Evolutionary conservation across 2,797 vertebrate genomes (phyloP).

Genomic region (Atherinosoma microstoma): DNA sequence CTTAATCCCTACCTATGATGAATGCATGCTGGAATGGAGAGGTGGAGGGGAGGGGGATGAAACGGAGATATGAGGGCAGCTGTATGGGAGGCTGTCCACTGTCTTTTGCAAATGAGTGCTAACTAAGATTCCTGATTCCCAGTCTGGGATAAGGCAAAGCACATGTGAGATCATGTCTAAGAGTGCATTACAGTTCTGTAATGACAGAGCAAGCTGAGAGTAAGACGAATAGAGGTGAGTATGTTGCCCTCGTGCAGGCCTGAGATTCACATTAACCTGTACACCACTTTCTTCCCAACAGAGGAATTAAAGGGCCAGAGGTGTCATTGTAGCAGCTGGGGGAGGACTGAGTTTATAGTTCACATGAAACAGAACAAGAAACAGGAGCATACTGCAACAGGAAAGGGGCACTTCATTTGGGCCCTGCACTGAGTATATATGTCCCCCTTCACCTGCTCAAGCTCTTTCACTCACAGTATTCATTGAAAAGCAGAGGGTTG

Average conservation of each 20-base stretch:
- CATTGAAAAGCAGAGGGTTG: conserved; percentile 52
- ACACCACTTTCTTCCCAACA: conserved; percentile 69
- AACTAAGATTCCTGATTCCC: conserved; percentile 67
- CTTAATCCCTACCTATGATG: conserved; percentile 98
- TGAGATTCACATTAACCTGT: conserved; percentile 75
- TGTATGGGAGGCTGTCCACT: conserved; percentile 75
- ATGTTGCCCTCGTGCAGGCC: conserved; percentile 47
- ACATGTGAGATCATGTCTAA: conserved; percentile 61
- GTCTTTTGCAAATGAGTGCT: conserved; percentile 67
- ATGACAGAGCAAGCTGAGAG: conserved; percentile 47
- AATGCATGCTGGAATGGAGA: conserved; percentile 87
- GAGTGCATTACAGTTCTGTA: conserved; percentile 38
- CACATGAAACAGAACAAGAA: conserved; percentile 39
- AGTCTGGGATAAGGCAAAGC: conserved; percentile 58
- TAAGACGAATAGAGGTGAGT: conserved; percentile 58
- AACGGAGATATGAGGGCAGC: conserved; percentile 79
- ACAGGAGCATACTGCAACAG: conserved; percentile 25
- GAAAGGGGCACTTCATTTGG: conserved; percentile 54
- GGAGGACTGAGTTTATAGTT: conserved; percentile 52
- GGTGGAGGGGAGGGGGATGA: conserved; percentile 65
- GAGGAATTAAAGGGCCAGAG: conserved; percentile 73
- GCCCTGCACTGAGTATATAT: conserved; percentile 47
- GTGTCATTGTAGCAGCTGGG: conserved; percentile 63
- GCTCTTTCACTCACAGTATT: conserved; percentile 28
- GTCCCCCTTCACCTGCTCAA: conserved; percentile 51